Base-by-base conservation (phyloP, 2,113 vertebrate genomes). In the Ictidomys tridecemlineatus region DNA sequence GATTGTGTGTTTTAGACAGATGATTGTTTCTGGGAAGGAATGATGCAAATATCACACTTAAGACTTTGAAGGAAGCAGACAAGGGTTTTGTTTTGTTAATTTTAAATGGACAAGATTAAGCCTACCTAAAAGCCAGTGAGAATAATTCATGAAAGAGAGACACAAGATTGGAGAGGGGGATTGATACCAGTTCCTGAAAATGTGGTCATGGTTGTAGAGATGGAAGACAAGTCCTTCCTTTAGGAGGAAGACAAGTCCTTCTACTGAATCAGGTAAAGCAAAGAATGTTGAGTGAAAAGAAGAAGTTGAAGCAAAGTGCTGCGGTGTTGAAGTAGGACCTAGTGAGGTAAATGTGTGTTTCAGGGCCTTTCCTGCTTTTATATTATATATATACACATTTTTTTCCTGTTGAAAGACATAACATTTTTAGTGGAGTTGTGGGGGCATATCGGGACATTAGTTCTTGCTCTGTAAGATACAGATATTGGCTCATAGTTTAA, bases 401-500 rank as follows among this genome's bases (percentile, higher is more conserved):
- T 85, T 45, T 20, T 87, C 37, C 37, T 72, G n/a, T 51, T 28
- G 26, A 20, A 13, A 32, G 30, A 86, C 20, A 32, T 45, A 53
- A 9, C 14, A 32, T 89, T 72, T 83, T 4, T 9, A 8, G 0
- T 28, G 14, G 3, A 4, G 5, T 24, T 11, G 20, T 24, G 32
- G 30, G 11, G 7, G 34, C 22, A 61, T 53, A 61, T 73, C 32
- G 73, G 70, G 26, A 39, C 28, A 67, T 1, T 22, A 58, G 8
- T 58, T 94, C 45, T 86, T 34, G 45, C 61, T 83, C 90, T 83
- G 51, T 51, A 30, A 84, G 37, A 86, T 17, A 30, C 17, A 79
- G 67, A 76, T 80, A 76, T 8, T 80, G 65, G 82, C 20, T 95
- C 76, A 65, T 4, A 53, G 53, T 80, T 83, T 89, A 63, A 80